phyloP scores from a whole-genome alignment of 2,113 vertebrate species.

The Etheostoma spectabile region DNA sequence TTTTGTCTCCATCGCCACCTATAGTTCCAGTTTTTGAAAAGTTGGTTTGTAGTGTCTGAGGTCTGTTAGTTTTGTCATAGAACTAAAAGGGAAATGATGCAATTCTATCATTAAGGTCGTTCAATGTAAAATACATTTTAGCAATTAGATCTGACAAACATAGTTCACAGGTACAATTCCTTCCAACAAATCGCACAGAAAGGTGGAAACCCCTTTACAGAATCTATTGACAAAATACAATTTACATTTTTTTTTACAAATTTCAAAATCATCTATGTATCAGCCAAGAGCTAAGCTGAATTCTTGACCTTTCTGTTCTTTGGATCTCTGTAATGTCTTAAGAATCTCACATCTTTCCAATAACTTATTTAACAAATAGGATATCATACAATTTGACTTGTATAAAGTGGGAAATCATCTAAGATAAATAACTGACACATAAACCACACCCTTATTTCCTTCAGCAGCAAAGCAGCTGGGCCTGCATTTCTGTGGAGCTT shows the following conservation, averaged over 20 bases:
- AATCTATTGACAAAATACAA: too few relatives aligned
- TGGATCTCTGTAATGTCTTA: too few relatives aligned
- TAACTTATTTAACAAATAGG: too few relatives aligned
- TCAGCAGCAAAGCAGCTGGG: not conserved
- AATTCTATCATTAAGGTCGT: conserved; percentile 22
- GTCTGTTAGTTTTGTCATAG: conserved; percentile 28
- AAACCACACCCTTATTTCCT: not conserved
- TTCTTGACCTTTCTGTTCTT: not conserved
- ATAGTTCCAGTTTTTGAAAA: conserved; percentile 25
- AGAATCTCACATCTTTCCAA: too few relatives aligned
- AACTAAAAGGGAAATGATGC: conserved; percentile 25
- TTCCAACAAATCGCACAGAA: not conserved
- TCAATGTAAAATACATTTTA: conserved; percentile 19
- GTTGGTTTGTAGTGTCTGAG: conserved; percentile 24
- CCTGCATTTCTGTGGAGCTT: not conserved
- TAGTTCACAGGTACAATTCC: not conserved
- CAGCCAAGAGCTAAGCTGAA: not conserved
- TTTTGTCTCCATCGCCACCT: conserved; percentile 9
- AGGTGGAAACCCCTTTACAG: conserved; percentile 1
- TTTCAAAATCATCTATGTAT: not conserved
- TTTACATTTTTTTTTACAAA: too few relatives aligned
- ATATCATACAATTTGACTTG: not conserved
- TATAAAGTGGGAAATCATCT: not conserved
- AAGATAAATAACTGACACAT: not conserved
- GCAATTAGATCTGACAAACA: not conserved